Base-by-base conservation (phyloP, 2,113 vertebrate species). In the Neogobius melanostomus region DNA sequence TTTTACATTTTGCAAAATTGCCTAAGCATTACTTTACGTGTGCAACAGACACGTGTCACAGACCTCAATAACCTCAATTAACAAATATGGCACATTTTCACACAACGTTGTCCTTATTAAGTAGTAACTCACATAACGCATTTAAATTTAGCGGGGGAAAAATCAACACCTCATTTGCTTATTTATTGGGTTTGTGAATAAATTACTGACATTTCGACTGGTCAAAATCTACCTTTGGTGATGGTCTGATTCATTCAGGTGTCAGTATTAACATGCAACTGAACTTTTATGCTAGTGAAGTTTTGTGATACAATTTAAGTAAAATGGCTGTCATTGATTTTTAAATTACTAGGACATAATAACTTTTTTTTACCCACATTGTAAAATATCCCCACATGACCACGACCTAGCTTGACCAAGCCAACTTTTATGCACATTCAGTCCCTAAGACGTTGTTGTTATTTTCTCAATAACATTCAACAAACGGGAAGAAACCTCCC, bases 11-110 rank as follows among this genome's bases (percentile, higher is more conserved):
- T 66, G 48, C 11, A 42, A 2, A 72, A 46, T 11, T 14, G 53
- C 8, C 53, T 21, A 56, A 46, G 49, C 57, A 73, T 52, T 66
- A 42, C 49, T 44, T 70, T 68, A 21, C 75, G 64, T 67, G 68
- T 51, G 46, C 7, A 53, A 46, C 70, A 83, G 69, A 72, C 71
- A 0, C 42, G 17, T 68, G 52, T 49, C 42, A 74, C 57, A 51
- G 54, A 72, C 17, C 21, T 59, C 56, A n/a, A 15, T 59, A 28
- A 79, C 66, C 36, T 69, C 67, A 72, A 60, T 36, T 11, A 59
- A 8, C 28, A 42, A 59, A 42, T 59, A 59, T 68, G 5, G 28
- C 28, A 42, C 21, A 59, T 8, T 42, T 4, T 59, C 6, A 36
- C 21, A 28, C 54, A 57, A 36, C 14, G 54, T 42, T 53, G n/a